Evolutionary conservation across 2,113 vertebrate genomes (phyloP), one percentile per base, ranked within the genome.

Genomic region (Planiliza haematocheilus): DNA sequence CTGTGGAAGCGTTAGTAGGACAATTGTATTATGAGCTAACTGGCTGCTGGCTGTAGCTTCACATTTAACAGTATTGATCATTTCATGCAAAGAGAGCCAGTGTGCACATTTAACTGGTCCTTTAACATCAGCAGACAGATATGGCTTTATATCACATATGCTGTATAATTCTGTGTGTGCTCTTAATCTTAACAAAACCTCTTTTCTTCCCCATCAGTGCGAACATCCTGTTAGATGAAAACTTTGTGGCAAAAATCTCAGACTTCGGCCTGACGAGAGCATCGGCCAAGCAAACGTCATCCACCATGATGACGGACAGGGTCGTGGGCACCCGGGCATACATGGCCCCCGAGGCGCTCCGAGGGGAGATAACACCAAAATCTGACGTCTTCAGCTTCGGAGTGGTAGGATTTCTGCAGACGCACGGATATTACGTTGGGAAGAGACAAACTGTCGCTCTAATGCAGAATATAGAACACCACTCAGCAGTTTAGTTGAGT

Each of bases 311-410:
- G 93, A 99, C 98, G 0, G 96, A 96, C 82, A 96, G 94, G 89
- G 92, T 99, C 42, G 94, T 99, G 78, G 98, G 98, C 41, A 99
- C 97, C 11, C 95, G 96, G 34, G 97, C 96, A 0, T 99, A 99
- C 63, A 99, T 99, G 98, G 97, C 98, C 1, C 96, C 97, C 0
- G 98, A 99, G 89, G 97, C 97, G 11, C 82, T 99, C 12, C 86
- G 97, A 75, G 98, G 98, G 82, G 95, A 99, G 86, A 95, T 99
- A 89, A 97, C 96, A 1, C 93, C 96, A 0, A 98, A 96, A 79
- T 97, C 97, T 0, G 98, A 99, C 60, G 75, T 99, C 85, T 99
- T 97, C 86, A 99, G 98, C 90, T 97, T 99, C 81, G 97, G 98
- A 71, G 96, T 99, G 89, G 97, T 99, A 86, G 59, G 94, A 89